These are phyloP conservation scores for Alloscopus bannaensis DNA, from an alignment of 2,888 invertebrate species.

Conservation along the genomic window DNA sequence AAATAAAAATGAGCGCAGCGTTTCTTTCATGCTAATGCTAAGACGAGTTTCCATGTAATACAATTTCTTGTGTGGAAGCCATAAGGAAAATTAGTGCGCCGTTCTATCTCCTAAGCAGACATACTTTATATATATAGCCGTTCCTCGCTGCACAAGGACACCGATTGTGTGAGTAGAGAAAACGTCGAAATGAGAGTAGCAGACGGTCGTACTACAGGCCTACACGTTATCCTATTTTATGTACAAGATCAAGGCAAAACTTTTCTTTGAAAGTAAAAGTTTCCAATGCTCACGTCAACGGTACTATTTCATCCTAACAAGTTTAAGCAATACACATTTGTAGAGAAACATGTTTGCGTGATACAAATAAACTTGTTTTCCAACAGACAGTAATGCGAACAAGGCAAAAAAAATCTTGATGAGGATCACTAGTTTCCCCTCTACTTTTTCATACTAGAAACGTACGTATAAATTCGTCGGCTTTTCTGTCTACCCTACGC, in stretches of 20 bases:
- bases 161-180: neutral
- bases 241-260: conserved; percentile 19
- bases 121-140: neutral
- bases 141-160: neutral
- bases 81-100: conserved; percentile 6
- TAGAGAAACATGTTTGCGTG: neutral
- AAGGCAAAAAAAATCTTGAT: conserved; percentile 7
- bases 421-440: neutral
- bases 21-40: too few relatives aligned
- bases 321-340: too few relatives aligned
- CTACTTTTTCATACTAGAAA: too few relatives aligned
- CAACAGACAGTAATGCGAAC: conserved; percentile 20
- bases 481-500: too few relatives aligned
- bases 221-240: too few relatives aligned
- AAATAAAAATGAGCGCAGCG: too few relatives aligned
- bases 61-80: conserved; percentile 9
- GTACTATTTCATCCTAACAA: too few relatives aligned
- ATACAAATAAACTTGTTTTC: conserved; percentile 23
- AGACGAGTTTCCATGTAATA: too few relatives aligned
- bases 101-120: neutral
- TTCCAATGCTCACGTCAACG: conserved; percentile 28
- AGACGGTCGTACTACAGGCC: neutral
- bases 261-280: conserved; percentile 31
- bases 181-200: neutral
- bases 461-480: too few relatives aligned